Evolutionary conservation across 2,113 vertebrate genomes (phyloP), one percentile per base, ranked within the genome.

Genomic region (Amazona vittata): DNA sequence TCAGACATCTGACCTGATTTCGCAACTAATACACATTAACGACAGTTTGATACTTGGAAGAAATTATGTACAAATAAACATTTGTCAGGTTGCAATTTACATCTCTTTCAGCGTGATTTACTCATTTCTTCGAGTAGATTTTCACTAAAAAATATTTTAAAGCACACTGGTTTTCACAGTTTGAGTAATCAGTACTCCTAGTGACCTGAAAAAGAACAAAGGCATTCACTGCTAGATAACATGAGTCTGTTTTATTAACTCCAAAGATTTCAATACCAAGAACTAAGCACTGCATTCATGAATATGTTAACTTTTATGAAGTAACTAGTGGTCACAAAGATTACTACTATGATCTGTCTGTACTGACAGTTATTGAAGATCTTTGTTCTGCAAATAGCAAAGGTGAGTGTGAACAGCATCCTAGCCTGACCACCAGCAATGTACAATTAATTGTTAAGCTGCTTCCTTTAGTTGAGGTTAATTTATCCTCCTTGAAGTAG

Each of bases 1-100:
- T 94, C 52, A 90, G 63, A 97, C 26, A 68, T 64, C 64, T 75
- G 76, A 86, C 57, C 73, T 88, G 59, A 77, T 69, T 83, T 93
- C 78, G 60, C 62, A 86, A 62, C 52, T 65, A 78, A 81, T 28
- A 71, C 15, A 71, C 68, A 71, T 44, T 92, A 64, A 83, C 50
- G 52, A 67, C 31, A 55, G 50, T 71, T 92, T 4, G 5, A 62
- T 18, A 82, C 24, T 47, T 69, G 33, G 0, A 75, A 17, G 15
- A 73, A 68, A 83, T 70, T 83, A 68, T 1, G 6, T 63, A 89
- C 11, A 75, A 86, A 67, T 10, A n/a, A 21, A 62, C 5, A 19
- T 53, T 53, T 75, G 2, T 52, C 49, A 79, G 15, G n/a, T 75
- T 77, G n/a, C 12, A 46, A 49, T 74, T 83, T 57, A 74, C 41